Percentiles rank a stretch among this genome's conserved stretches.
Evolutionary conservation across 2,113 vertebrate species (phyloP).

Genomic region (Dipodomys ordii): DNA sequence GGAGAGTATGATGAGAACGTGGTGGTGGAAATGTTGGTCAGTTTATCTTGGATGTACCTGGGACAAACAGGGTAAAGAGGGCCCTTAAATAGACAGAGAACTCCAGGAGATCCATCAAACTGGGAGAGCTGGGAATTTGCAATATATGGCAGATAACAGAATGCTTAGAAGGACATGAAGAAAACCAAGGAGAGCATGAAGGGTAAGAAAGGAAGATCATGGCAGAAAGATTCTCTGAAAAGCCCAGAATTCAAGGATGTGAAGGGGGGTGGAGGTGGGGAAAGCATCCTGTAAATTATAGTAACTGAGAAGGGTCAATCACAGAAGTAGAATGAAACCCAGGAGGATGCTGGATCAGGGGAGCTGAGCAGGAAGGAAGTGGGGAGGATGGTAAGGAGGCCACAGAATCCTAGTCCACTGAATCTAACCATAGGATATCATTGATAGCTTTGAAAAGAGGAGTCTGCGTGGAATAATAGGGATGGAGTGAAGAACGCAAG

Average conservation of each 20-base stretch:
- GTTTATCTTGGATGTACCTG: background rate
- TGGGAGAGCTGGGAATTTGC: no score
- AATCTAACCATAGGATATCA: background rate
- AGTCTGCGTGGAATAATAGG: background rate
- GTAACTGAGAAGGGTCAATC: background rate
- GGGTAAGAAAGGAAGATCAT: background rate
- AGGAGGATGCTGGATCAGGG: background rate
- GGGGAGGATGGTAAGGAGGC: background rate
- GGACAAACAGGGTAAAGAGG: background rate
- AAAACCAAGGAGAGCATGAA: background rate
- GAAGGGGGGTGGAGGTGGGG: background rate
- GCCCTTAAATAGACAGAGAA: background rate
- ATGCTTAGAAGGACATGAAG: no score
- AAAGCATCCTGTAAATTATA: no score
- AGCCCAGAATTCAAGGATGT: background rate
- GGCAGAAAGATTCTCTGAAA: background rate
- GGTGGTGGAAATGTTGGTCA: background rate
- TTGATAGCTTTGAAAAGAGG: background rate
- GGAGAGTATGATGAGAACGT: background rate
- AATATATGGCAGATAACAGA: no score
- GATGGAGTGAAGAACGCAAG: background rate
- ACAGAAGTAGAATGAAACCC: background rate
- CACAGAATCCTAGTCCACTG: background rate
- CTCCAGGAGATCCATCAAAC: background rate
- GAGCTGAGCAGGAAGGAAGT: background rate